A percentile compares a stretch with the other conserved stretches of the same genome.
Evolutionary conservation across 2,797 vertebrate species (phyloP).

Genomic region (Remorina albescens): DNA sequence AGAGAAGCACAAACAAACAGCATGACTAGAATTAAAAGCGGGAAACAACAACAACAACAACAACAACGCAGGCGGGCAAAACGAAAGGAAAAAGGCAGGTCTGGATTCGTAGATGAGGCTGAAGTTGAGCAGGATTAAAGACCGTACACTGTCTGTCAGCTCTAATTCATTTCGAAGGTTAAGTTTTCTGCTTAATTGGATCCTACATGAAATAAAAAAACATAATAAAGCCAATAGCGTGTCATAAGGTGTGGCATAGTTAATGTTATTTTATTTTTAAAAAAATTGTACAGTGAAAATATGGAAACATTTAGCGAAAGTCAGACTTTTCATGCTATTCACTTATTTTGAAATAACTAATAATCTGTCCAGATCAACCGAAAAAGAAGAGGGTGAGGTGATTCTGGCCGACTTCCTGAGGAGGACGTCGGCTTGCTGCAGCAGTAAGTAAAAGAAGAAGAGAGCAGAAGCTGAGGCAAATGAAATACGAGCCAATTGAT

Average conservation of each 20-base stretch:
- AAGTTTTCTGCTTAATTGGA: background rate
- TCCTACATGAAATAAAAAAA: background rate
- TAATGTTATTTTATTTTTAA: too few relatives aligned
- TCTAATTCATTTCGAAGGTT: background rate
- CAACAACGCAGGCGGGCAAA: too few relatives aligned
- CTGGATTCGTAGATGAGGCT: too few relatives aligned
- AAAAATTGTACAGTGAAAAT: too few relatives aligned
- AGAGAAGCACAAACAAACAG: background rate
- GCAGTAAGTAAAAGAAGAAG: background rate
- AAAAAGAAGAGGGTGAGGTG: background rate
- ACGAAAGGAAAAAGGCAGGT: background rate
- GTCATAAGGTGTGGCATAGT: too few relatives aligned
- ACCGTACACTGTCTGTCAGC: background rate
- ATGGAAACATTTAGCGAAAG: too few relatives aligned
- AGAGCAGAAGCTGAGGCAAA: slow-evolving; percentile 33
- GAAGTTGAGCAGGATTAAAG: background rate
- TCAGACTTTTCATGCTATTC: too few relatives aligned
- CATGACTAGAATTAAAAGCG: background rate
- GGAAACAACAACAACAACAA: background rate
- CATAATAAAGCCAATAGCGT: background rate
- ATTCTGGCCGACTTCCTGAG: slow-evolving; percentile 5
- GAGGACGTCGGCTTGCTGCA: slow-evolving; percentile 2
- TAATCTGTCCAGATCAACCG: too few relatives aligned
- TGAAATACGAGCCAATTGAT: slow-evolving; percentile 48
- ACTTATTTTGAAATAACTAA: too few relatives aligned